Evolutionary conservation across 1,140 invertebrate species (phyloP), one percentile per base, ranked within the genome.

Genomic region (Saccostrea echinata): DNA sequence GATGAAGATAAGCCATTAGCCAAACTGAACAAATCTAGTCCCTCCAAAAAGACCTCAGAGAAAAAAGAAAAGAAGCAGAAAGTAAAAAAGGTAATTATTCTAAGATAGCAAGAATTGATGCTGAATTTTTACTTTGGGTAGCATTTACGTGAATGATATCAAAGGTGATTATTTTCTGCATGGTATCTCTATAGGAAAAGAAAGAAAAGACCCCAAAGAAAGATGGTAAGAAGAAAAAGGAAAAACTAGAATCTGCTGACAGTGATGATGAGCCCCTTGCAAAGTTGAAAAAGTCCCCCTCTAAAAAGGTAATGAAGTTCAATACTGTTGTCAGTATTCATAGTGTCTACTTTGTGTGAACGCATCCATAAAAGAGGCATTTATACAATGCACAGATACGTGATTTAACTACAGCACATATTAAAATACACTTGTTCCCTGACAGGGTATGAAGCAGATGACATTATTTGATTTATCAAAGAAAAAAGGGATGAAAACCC

Each of bases 391-490:
- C 43, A 43, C 0, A 6, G 2, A 43, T 43, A 43, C 9, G 1
- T 43, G 43, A 43, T 43, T 4, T 43, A n/a, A n/a, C n/a, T n/a
- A 43, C 9, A 43, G 43, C 43, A 24, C 21, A 9, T 12, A 80
- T 80, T 9, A 6, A 80, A 30, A 80, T 30, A 2, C 30, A 12
- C 30, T 11, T 30, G 24, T 80, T 24, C 18, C 35, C 1, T 6
- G 6, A 52, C 43, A 93, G 92, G 88, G 92, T 52, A 90, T 94
- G 91, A 95, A 95, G 87, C 94, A 95, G 86, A 93, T 94, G 91
- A 95, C 94, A 13, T 88, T 95, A 68, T 90, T 94, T 57, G 94
- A 95, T 21, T 88, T 94, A 61, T 92, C 92, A 24, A 91, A 90
- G 53, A 93, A 94, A 83, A 93, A 93, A 85, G 92, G 91, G 35